Base-by-base conservation (phyloP, 2,797 vertebrate species). In the Mus caroli region DNA sequence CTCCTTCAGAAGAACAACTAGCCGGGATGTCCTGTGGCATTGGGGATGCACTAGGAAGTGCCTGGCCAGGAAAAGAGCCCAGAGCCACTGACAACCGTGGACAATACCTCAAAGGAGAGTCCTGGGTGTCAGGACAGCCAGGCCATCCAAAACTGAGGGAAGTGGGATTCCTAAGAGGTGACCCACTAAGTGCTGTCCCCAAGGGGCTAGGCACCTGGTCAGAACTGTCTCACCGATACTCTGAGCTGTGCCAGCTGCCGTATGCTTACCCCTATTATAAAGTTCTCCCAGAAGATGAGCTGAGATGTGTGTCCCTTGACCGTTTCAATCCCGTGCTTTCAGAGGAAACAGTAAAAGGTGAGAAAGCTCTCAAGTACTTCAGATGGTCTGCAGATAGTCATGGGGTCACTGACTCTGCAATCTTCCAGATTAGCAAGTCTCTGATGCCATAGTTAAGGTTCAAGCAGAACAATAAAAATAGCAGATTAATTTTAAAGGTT, bases 371-470 rank as follows among this genome's bases (percentile, higher is more conserved):
- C 96, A 60, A 83, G 91, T 86, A 69, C 94, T 88, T 95, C 96
- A 83, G 40, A 46, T 62, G 87, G 46, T 85, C 97, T 96, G 95
- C 93, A 93, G 67, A 34, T 95, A 46, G 20, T 96, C 19, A 75
- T 96, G 92, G 97, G 97, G 86, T 94, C 97, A 46, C 88, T 91
- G 69, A 95, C 94, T 94, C 67, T 94, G 54, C 96, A 93, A 56
- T 96, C 97, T 89, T 98, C 95, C 96, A 96, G 97, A 86, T 96
- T 97, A 91, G 96, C 97, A 94, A 50, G 87, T 96, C 73, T 97
- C 71, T 82, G 91, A 71, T 87, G 96, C 95, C 88, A 56, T 73
- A 97, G 95, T 69, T 93, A 97, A 98, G 96, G 97, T 97, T 90
- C 98, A 97, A 92, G 87, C 85, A 67, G 94, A 96, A 95, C 78